Percentiles rank a stretch among this genome's conserved stretches.
Evolutionary conservation across 2,888 invertebrate species (phyloP).

Genomic region (Acheta domesticus): DNA sequence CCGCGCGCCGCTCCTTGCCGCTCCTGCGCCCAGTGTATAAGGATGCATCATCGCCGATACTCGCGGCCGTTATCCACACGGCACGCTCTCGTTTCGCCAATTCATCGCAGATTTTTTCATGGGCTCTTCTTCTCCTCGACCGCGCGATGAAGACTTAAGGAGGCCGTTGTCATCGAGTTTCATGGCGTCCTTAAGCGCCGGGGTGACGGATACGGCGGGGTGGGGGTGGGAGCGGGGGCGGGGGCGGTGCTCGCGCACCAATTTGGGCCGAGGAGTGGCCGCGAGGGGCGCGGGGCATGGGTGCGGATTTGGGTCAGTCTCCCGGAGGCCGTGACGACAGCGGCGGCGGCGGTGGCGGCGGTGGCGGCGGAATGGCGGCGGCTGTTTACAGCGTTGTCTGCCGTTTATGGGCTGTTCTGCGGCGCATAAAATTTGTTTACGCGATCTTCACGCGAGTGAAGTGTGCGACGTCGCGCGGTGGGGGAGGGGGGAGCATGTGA

Average conservation of each 20-base stretch:
- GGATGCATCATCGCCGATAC: neutral
- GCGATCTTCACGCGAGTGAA: neutral
- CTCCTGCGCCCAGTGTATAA: neutral
- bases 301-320: constrained; percentile 5
- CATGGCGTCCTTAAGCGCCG: constrained; percentile 20
- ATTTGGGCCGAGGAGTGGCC: constrained; percentile 3
- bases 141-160: neutral
- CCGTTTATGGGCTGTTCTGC: neutral
- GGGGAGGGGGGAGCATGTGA: neutral
- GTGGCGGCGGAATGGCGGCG: neutral
- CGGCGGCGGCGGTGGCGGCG: too few relatives aligned
- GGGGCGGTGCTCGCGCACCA: too few relatives aligned
- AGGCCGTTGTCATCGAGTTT: constrained; percentile 10
- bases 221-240: neutral
- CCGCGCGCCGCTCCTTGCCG: neutral
- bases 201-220: constrained; percentile 27
- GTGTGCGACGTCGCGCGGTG: neutral
- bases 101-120: neutral
- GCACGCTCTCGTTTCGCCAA: neutral
- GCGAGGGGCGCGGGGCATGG: constrained; percentile 12
- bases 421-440: constrained; percentile 18
- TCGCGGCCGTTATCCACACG: neutral
- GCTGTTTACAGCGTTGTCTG: constrained; percentile 5
- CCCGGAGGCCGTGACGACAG: neutral
- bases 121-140: neutral